phyloP scores from a whole-genome alignment of 1,140 invertebrate species.

The Artemia franciscana region DNA sequence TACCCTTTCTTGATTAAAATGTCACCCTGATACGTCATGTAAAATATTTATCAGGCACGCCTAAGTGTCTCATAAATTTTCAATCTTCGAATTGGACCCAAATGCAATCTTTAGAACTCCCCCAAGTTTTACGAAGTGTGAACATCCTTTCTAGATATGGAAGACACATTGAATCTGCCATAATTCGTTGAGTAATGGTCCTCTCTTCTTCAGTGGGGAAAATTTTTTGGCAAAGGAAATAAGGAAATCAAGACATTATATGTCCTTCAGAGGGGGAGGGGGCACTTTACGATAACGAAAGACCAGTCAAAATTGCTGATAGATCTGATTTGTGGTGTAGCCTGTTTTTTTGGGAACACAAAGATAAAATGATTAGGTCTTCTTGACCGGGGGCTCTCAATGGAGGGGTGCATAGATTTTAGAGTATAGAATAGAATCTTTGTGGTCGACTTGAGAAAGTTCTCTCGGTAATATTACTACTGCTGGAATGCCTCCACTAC shows the following conservation, averaged over 20 bases:
- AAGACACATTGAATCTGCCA: neutral
- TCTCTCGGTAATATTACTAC: too few species aligned
- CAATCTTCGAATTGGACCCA: neutral
- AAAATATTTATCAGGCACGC: neutral
- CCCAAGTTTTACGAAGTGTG: neutral
- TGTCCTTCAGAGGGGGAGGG: too few species aligned
- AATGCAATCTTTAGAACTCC: neutral
- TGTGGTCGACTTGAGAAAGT: too few species aligned
- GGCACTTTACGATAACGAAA: neutral
- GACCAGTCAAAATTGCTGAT: neutral
- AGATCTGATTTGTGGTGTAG: neutral
- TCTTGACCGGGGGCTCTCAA: too few species aligned
- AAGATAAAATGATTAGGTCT: too few species aligned
- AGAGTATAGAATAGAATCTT: too few species aligned
- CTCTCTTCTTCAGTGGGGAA: neutral
- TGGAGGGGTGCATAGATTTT: too few species aligned
- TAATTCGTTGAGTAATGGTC: neutral
- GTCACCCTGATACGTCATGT: neutral
- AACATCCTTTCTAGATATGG: neutral
- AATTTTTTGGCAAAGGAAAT: too few species aligned
- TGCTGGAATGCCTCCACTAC: too few species aligned
- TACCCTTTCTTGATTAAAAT: neutral
- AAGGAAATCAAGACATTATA: too few species aligned
- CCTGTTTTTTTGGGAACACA: neutral
- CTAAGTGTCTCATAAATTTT: neutral